A percentile compares a stretch with the other conserved stretches of the same genome.
Conservation (phyloP, 2,797 vertebrate species). For the Trichosurus vulpecula region DNA sequence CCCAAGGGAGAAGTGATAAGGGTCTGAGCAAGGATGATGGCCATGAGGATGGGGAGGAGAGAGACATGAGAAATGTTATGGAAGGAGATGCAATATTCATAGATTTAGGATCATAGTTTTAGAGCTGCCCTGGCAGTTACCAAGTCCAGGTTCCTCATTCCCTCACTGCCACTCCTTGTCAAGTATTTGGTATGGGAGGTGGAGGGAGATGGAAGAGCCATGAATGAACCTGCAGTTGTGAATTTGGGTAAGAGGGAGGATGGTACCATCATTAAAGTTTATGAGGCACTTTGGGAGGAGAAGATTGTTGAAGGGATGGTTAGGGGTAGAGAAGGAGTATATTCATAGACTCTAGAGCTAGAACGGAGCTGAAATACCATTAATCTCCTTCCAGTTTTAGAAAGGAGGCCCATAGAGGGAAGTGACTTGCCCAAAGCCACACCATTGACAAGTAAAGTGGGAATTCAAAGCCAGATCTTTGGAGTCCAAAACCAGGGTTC, state of each 20-base stretch:
- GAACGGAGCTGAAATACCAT: neutral
- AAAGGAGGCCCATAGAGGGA: neutral
- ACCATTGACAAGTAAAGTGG: accelerated
- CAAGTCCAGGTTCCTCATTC: neutral
- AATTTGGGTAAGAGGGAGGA: neutral
- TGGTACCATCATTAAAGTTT: neutral
- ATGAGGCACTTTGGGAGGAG: neutral
- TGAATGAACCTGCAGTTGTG: neutral
- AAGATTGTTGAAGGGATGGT: neutral
- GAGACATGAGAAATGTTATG: neutral
- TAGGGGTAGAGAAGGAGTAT: neutral
- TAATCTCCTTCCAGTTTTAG: neutral
- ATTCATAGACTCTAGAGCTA: neutral
- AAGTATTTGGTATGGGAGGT: neutral
- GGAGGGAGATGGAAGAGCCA: neutral
- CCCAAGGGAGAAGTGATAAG: neutral
- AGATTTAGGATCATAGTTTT: neutral
- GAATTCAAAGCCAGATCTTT: neutral
- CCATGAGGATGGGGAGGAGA: neutral
- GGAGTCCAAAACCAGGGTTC: accelerated
- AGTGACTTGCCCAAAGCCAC: neutral
- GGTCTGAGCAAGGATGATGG: neutral
- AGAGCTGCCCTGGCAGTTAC: neutral
- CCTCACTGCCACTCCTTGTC: neutral
- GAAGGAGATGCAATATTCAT: neutral